Percentiles rank a stretch among this genome's conserved stretches.
These are phyloP conservation scores for Morphnarchus princeps DNA, from an alignment of 2,113 vertebrate species.

Conservation along the genomic window DNA sequence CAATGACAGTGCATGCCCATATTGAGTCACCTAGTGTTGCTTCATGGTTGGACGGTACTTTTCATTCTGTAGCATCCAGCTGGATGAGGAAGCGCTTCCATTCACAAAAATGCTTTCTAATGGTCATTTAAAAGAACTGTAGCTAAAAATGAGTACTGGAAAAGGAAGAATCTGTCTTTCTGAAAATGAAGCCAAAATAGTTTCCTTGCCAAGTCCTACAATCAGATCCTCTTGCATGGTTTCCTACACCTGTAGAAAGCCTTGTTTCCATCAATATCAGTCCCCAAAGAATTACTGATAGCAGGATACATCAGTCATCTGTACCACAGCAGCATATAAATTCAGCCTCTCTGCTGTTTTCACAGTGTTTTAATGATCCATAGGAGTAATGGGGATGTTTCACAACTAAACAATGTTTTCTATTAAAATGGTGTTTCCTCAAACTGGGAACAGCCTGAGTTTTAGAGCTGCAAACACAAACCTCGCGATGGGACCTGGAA, in stretches of 20 bases:
- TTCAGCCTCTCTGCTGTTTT: neutral
- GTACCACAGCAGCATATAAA: neutral
- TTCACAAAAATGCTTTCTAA: neutral
- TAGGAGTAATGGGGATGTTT: neutral
- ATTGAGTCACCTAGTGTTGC: neutral
- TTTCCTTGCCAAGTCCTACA: neutral
- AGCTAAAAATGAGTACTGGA: neutral
- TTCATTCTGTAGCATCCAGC: neutral
- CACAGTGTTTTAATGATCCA: neutral
- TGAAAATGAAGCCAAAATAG: neutral
- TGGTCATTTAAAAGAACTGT: neutral
- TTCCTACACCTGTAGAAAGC: neutral
- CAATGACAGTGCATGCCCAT: neutral
- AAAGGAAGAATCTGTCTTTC: neutral
- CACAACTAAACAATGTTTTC: neutral
- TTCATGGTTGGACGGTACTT: neutral
- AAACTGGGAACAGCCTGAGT: neutral
- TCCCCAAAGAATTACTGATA: neutral
- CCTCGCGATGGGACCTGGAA: neutral
- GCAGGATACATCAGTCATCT: neutral
- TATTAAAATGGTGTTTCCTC: neutral
- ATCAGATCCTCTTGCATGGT: neutral
- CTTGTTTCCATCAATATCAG: neutral
- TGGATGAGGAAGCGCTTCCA: neutral
- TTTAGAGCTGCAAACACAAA: neutral